Evolutionary conservation across 2,113 vertebrate genomes (phyloP), one percentile per base, ranked within the genome.

Genomic region (Vombatus ursinus): DNA sequence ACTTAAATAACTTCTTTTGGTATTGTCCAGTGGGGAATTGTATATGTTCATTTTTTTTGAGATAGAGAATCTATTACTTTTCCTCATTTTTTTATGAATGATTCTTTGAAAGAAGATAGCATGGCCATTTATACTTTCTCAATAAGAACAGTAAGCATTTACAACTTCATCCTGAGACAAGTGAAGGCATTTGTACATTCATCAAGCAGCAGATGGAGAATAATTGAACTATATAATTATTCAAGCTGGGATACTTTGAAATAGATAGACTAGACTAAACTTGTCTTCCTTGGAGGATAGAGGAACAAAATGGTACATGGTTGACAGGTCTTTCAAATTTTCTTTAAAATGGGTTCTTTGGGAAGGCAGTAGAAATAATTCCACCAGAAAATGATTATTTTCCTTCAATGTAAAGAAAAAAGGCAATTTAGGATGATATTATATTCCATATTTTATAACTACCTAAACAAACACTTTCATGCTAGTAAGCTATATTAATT

Each of bases 211-310:
- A 98, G 96, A 97, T 98, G 97, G 97, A 96, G 94, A 98, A 97
- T 95, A 98, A 97, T 96, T 98, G 96, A 95, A 97, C 92, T 97
- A 98, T 97, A 96, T 96, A 98, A 93, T 97, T 98, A 97, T 97
- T 98, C 92, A 0, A 89, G 51, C 92, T 95, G 96, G 89, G 93
- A 95, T 98, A 89, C 90, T 96, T 98, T 97, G 95, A 98, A 97
- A 97, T 97, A 98, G 97, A 97, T 97, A 95, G 48, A 4, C 92
- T 98, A 97, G 96, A 97, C 47, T 96, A 49, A 68, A 68, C 61
- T 68, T 68, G 16, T 68, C 31, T 68, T 68, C 11, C 61, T 68
- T 68, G 31, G 31, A 68, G 96, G 44, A 95, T 95, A 97, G 31
- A 52, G 4, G 14, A 96, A 96, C 52, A 93, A 90, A 96, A 50